Evolutionary conservation across 2,113 vertebrate genomes (phyloP).

Genomic region (Aspidoscelis tigris): DNA sequence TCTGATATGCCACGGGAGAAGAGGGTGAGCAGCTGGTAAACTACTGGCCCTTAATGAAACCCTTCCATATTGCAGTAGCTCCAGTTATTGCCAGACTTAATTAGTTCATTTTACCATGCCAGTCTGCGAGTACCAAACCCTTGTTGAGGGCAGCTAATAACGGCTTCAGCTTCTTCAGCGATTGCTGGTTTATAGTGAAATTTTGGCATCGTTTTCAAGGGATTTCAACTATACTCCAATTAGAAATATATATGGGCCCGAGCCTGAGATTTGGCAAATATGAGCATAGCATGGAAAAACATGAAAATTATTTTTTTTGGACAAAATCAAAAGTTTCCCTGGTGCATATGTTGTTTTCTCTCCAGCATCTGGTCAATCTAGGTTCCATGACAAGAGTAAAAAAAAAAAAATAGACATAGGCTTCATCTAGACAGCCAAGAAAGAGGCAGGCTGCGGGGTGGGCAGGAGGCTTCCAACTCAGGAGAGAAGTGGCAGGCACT

Average conservation of each 20-base stretch:
- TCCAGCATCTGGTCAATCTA: no score
- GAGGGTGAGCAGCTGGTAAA: conserved; percentile 69
- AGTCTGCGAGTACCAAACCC: conserved; percentile 50
- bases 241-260: background rate
- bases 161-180: conserved; percentile 44
- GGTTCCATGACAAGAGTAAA: no score
- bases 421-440: no score
- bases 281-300: no score
- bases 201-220: conserved; percentile 33
- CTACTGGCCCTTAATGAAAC: conserved; percentile 63
- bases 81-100: conserved; percentile 63
- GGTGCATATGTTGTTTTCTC: background rate
- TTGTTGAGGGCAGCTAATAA: conserved; percentile 52
- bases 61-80: conserved; percentile 54
- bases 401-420: no score
- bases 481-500: no score
- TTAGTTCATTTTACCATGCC: conserved; percentile 61
- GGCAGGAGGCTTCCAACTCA: no score
- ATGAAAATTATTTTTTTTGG: background rate
- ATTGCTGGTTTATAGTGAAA: conserved; percentile 30
- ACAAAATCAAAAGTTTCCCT: background rate
- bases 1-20: conserved; percentile 50
- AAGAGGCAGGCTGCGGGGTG: no score
- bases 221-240: conserved; percentile 16
- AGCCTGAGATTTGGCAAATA: background rate